A percentile compares a stretch with the other conserved stretches of the same genome.
These are phyloP conservation scores for Chrysogorgia sp. DNA, from an alignment of 92 coral and sea anemone genomes.

Conservation along the genomic window DNA sequence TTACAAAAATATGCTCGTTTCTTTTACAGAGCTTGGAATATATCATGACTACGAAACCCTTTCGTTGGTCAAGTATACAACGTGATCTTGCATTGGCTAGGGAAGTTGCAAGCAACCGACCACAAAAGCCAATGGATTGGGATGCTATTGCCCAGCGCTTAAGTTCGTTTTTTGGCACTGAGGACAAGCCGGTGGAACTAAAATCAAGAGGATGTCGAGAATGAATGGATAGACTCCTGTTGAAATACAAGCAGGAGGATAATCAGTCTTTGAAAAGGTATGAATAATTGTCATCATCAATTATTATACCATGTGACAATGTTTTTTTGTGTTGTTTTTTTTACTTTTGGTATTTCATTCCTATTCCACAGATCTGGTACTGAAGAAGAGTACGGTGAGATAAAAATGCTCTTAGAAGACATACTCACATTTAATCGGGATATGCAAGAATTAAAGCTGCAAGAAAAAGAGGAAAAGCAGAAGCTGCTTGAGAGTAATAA, in stretches of 20 bases:
- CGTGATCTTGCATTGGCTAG: no score
- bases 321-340: background rate
- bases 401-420: slow-evolving; percentile 9
- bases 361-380: slow-evolving; percentile 27
- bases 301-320: slow-evolving; percentile 1
- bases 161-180: slow-evolving; percentile 23
- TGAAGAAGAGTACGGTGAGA: slow-evolving; percentile 3
- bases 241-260: slow-evolving; percentile 33
- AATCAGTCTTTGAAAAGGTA: slow-evolving; percentile 49
- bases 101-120: no score
- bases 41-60: no score
- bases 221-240: slow-evolving; percentile 45
- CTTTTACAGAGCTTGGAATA: no score
- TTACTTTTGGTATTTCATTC: slow-evolving; percentile 10
- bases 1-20: no score
- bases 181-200: slow-evolving; percentile 27
- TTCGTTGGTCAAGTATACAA: slow-evolving; percentile 43
- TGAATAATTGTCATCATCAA: background rate
- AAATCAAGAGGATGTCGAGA: slow-evolving; percentile 49
- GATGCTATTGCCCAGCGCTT: no score
- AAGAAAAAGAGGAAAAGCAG: slow-evolving; percentile 11
- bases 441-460: background rate
- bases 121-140: no score
- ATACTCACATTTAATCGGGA: slow-evolving; percentile 1
- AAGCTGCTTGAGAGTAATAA: background rate